Evolutionary conservation across 1,140 invertebrate species (phyloP), one percentile per base, ranked within the genome.

Genomic region (Aphis gossypii): DNA sequence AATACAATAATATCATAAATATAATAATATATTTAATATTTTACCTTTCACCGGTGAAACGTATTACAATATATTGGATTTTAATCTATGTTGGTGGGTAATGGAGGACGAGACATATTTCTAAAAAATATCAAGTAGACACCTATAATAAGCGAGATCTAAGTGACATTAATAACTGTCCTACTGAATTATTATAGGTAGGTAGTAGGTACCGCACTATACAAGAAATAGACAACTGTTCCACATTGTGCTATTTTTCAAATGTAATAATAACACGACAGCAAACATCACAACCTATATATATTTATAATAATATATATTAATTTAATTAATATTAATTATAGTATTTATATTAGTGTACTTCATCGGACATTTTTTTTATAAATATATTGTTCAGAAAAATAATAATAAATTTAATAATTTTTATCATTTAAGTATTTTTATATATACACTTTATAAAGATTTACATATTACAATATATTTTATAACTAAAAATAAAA

Each of bases 121-220:
- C 20, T 38, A 23, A 83, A 83, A 83, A 23, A 38, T 38, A 83
- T n/a, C 76, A 23, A 23, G 35, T 38, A 83, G 76, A 82, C 76
- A 23, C 76, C 76, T 38, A 60, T 30, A n/a, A 68, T n/a, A 38
- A 83, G n/a, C 14, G 76, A 83, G 76, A 83, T 83, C 76, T 83
- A 23, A 38, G n/a, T 76, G 60, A 76, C 60, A 76, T 76, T 76
- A 76, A 76, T 76, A 76, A 76, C 60, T 76, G 60, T 76, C 60
- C 30, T n/a, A 76, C 30, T 76, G 30, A 76, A n/a, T 76, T n/a
- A 68, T 68, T 76, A 51, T 51, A 18, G 18, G 48, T 51, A 51
- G 48, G 30, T 51, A 2, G 48, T 51, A 51, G 48, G 14, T 76
- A 76, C 76, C 8, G 76, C 35, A 83, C 35, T 38, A 83, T 9